phyloP scores from a whole-genome alignment of 2,888 invertebrate genomes.

The Caenorhabditis parvicauda region DNA sequence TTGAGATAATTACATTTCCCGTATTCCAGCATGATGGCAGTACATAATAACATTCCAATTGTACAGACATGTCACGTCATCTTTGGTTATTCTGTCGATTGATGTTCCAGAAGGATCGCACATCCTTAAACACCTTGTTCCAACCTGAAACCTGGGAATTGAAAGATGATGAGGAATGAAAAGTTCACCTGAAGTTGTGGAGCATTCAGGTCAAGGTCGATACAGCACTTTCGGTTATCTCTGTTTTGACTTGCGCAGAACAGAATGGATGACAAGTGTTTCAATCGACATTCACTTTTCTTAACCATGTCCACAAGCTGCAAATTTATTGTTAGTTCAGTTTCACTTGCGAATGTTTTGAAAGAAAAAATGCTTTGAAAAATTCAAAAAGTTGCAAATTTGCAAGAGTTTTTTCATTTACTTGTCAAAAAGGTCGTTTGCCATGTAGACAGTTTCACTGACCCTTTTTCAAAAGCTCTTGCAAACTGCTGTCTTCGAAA shows the following conservation, averaged over 20 bases:
- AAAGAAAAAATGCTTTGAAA: too few species aligned
- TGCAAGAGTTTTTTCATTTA: too few species aligned
- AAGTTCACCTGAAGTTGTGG: conserved; percentile 48
- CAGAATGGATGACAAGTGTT: conserved; percentile 56
- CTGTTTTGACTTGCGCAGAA: conserved; percentile 60
- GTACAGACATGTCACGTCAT: conserved; percentile 57
- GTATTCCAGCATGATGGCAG: conserved; percentile 58
- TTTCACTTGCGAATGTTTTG: too few species aligned
- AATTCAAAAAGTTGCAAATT: too few species aligned
- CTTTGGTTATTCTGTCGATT: conserved; percentile 54
- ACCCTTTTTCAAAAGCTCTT: too few species aligned
- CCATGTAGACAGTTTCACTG: too few species aligned
- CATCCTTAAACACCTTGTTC: conserved; percentile 54
- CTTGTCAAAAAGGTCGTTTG: too few species aligned
- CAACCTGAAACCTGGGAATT: conserved; percentile 39
- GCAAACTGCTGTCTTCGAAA: too few species aligned
- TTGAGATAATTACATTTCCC: conserved; percentile 52
- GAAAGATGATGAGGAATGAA: not conserved
- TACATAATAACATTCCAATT: conserved; percentile 62
- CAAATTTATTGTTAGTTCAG: conserved; percentile 7
- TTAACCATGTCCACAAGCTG: conserved; percentile 49
- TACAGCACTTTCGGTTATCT: conserved; percentile 57
- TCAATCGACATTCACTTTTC: conserved; percentile 48
- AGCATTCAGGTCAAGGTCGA: conserved; percentile 54
- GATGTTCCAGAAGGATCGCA: conserved; percentile 57